Evolutionary conservation across 1,140 invertebrate genomes (phyloP), one percentile per base, ranked within the genome.

Genomic region (Drosophila trapezifrons): DNA sequence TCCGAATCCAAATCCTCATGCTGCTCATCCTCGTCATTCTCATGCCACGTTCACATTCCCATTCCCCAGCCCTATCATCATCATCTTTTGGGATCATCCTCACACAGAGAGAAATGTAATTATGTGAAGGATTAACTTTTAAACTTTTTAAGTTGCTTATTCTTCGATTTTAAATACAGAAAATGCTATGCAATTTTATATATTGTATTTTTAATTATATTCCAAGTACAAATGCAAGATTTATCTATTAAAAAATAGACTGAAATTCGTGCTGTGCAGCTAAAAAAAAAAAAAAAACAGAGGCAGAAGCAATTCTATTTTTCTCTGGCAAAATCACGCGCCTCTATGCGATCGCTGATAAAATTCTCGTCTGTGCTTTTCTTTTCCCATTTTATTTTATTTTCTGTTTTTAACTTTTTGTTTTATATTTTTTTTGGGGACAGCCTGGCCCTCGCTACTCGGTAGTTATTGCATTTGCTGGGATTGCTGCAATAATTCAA

Each of bases 261-360:
- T 29, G 46, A 45, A 66, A 49, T 72, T 35, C 17, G 40, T 37
- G 17, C 38, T 12, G 59, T 72, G n/a, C 32, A 62, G 32, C 40
- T 29, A 9, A 40, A 4, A 38, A 40, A 56, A 27, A 38, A 9
- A 40, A 4, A 38, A 40, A 56, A 27, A 38, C 32, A 63, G 37
- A 32, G 29, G 22, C 37, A 72, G 29, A 76, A 70, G 70, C 84
- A 79, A 79, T 71, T 78, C 63, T 82, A 78, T 78, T 87, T 87
- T 67, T 67, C 82, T 66, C 59, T 86, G 71, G 66, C 65, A 79
- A 83, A 85, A 86, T 86, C 83, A 86, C 83, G 83, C 83, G 83
- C 83, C 79, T 65, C 76, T 59, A 20, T 58, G 65, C 83, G 83
- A 83, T 87, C 57, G 71, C 79, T 86, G 83, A 86, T 86, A 76